phyloP scores from a whole-genome alignment of 2,888 invertebrate species.

The Stenchaetothrips biformis region DNA sequence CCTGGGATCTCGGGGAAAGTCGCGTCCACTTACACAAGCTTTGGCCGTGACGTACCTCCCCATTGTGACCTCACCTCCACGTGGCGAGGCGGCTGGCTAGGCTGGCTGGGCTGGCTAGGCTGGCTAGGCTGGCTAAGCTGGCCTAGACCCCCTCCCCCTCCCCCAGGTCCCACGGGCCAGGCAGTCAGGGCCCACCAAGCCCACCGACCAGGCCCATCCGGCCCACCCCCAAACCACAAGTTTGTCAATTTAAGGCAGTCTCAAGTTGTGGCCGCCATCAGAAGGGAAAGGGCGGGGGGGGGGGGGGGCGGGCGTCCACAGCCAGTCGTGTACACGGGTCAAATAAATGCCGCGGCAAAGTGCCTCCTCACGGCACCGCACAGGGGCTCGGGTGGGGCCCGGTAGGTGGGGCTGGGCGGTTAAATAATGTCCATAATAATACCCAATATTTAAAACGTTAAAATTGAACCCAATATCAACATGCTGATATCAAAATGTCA shows the following conservation, averaged over 20 bases:
- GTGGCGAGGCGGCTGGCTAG: neutral
- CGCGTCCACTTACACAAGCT: neutral
- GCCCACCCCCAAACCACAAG: conserved; percentile 12
- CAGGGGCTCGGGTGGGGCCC: neutral
- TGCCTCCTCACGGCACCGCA: neutral
- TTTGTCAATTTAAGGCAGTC: conserved; percentile 23
- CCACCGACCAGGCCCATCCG: neutral
- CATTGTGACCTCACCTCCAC: neutral
- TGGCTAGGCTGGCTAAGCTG: neutral
- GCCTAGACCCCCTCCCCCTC: neutral
- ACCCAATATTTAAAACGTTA: too few species aligned
- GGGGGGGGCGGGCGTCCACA: neutral
- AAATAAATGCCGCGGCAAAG: too few species aligned
- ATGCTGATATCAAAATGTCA: too few species aligned
- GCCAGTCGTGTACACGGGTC: too few species aligned
- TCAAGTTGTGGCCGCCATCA: conserved; percentile 18
- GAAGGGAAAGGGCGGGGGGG: neutral
- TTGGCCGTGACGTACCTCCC: neutral
- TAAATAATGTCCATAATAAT: too few species aligned
- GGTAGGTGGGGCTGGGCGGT: neutral
- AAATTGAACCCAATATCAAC: too few species aligned
- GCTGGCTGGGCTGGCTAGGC: neutral
- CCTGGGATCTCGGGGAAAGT: neutral
- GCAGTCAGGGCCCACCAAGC: neutral
- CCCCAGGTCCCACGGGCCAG: neutral